A percentile compares a stretch with the other conserved stretches of the same genome.
Evolutionary conservation across 2,888 invertebrate species (phyloP).

Genomic region (Ochropacha duplaris): DNA sequence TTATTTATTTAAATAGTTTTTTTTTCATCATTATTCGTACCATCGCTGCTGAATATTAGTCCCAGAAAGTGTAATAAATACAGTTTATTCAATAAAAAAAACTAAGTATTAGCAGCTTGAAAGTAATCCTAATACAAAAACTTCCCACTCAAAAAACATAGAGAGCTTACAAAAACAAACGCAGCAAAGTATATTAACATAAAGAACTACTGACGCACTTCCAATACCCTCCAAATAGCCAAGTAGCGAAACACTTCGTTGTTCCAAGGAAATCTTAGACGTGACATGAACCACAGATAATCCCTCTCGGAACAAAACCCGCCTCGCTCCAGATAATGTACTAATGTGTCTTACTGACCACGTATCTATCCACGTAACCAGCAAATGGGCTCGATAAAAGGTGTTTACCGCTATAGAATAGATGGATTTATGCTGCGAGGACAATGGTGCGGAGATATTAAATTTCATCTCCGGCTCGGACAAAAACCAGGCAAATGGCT

Average conservation of each 20-base stretch:
- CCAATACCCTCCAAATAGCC: constrained; percentile 6
- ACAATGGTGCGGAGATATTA: neutral
- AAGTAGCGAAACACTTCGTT: constrained; percentile 8
- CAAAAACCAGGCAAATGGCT: neutral
- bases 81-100: too few species aligned
- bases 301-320: neutral
- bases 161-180: neutral
- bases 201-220: constrained; percentile 12
- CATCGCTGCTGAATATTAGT: too few species aligned
- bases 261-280: neutral
- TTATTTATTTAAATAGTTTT: too few species aligned
- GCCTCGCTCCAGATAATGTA: constrained; percentile 1
- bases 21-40: too few species aligned
- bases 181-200: constrained; percentile 5
- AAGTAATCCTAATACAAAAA: neutral
- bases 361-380: neutral
- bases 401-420: neutral
- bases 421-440: neutral
- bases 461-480: neutral
- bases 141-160: neutral
- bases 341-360: constrained; percentile 5
- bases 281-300: constrained; percentile 3
- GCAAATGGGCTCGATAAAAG: constrained; percentile 1
- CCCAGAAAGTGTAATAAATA: too few species aligned
- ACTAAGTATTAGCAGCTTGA: too few species aligned